Base-by-base conservation (phyloP, 2,113 vertebrate genomes). In the Upupa epops region DNA sequence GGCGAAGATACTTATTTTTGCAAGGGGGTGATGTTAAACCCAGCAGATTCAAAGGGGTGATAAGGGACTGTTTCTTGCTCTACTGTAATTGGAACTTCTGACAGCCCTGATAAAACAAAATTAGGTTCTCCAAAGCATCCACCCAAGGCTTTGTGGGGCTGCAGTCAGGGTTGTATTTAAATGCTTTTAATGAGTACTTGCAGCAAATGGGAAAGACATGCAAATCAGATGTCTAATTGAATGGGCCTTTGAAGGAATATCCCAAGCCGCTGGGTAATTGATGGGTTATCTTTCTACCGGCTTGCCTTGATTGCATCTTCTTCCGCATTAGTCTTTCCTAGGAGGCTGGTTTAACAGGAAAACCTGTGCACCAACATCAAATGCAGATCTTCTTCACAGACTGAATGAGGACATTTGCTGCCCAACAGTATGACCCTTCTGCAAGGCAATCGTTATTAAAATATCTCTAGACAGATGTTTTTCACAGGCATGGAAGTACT, bases 191-290 rank as follows among this genome's bases (percentile, higher is more conserved):
- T 96, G 89, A 96, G 92, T 92, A 96, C 96, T 91, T 96, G 59
- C 89, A 94, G 91, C 86, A 96, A 94, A 95, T 96, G 89, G 95
- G 89, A 96, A 96, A 96, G 93, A 94, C 96, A 96, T 96, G 95
- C 92, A 96, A 96, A 96, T 96, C 78, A 92, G 94, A 40, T 77
- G 91, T 96, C 91, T 96, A 94, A 96, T 96, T 93, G 96, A 95
- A 96, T 60, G 89, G 96, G 59, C 91, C 96, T 96, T 96, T 96
- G 96, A 96, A 96, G 93, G 95, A 94, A 96, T 96, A 95, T 94
- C 94, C 94, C 93, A 68, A 87, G 96, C 93, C 89, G 65, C 94
- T 94, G 95, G 95, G 84, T 96, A 96, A 96, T 94, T 96, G 95
- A 93, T 89, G 95, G 93, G 92, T 96, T 96, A 95, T 95, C 96